Conservation (phyloP, 2,888 invertebrate genomes). For the Lapara coniferarum region DNA sequence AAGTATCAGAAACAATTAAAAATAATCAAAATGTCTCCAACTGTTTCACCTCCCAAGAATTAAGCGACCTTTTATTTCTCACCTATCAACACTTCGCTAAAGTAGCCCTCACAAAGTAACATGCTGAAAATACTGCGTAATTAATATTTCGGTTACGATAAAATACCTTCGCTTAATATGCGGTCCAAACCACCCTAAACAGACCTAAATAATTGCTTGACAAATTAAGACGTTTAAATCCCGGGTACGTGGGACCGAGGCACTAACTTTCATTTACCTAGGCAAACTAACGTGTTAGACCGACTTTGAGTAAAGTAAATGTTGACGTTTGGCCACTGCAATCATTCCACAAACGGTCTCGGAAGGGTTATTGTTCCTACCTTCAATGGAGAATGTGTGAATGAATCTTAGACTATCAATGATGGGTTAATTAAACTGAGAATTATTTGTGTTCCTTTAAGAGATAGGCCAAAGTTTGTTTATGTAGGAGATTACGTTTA, state of each 20-base stretch:
- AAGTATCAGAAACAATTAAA: not conserved
- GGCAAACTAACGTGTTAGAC: conserved; percentile 22
- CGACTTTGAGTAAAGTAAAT: conserved; percentile 32
- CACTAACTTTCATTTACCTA: conserved; percentile 13
- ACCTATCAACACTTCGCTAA: not conserved
- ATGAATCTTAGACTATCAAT: conserved; percentile 30
- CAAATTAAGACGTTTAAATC: conserved; percentile 20
- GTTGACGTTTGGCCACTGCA: conserved; percentile 38
- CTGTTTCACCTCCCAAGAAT: not conserved
- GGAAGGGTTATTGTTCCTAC: conserved; percentile 39
- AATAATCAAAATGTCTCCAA: not conserved
- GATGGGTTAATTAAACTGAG: conserved; percentile 13
- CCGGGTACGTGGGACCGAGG: not conserved
- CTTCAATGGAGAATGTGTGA: conserved; percentile 23
- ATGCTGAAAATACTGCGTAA: not conserved
- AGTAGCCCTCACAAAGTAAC: not conserved
- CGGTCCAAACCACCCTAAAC: not conserved
- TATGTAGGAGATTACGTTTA: not conserved
- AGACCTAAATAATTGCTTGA: conserved; percentile 3
- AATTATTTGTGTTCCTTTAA: not conserved
- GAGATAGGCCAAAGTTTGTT: not conserved
- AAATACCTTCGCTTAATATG: not conserved
- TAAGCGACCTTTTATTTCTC: not conserved
- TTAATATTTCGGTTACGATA: not conserved
- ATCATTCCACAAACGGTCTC: conserved; percentile 35